These are phyloP conservation scores for Hetaerina titia DNA, from an alignment of 2,888 invertebrate genomes.

Conservation along the genomic window DNA sequence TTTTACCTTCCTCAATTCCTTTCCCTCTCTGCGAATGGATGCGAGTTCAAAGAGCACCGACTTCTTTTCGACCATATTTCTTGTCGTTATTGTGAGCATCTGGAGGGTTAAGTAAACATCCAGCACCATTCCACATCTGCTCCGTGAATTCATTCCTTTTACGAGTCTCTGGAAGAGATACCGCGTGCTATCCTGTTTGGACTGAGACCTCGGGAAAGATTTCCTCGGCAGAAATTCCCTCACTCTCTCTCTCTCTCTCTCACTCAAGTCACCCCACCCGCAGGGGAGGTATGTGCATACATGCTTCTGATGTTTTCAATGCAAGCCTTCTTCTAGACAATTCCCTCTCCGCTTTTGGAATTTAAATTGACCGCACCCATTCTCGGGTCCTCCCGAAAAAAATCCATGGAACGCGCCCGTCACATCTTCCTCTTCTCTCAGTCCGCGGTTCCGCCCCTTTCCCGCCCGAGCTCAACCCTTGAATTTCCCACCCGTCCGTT, in stretches of 20 bases:
- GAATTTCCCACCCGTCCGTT: not conserved
- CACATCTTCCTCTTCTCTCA: not conserved
- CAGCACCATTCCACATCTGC: not conserved
- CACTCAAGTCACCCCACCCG: no score
- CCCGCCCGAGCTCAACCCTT: not conserved
- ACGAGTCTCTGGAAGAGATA: not conserved
- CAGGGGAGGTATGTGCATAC: not conserved
- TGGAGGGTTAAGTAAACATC: not conserved
- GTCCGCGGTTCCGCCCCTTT: not conserved
- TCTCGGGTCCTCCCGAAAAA: not conserved
- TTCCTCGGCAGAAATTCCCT: no score
- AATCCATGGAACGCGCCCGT: not conserved
- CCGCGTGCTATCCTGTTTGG: not conserved
- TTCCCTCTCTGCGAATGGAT: not conserved
- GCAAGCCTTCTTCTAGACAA: not conserved
- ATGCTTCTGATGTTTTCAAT: no score
- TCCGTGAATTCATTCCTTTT: not conserved
- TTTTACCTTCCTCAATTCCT: not conserved
- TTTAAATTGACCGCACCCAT: slow-evolving; percentile 35
- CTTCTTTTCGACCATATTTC: not conserved
- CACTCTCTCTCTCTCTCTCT: not conserved
- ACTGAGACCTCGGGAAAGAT: not conserved
- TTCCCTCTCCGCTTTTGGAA: not conserved
- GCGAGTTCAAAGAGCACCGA: not conserved
- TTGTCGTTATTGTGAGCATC: not conserved